A percentile compares a stretch with the other conserved stretches of the same genome.
Evolutionary conservation across 53 echinoderm and acorn worm species (phyloP).

Genomic region (Holothuria scabra): DNA sequence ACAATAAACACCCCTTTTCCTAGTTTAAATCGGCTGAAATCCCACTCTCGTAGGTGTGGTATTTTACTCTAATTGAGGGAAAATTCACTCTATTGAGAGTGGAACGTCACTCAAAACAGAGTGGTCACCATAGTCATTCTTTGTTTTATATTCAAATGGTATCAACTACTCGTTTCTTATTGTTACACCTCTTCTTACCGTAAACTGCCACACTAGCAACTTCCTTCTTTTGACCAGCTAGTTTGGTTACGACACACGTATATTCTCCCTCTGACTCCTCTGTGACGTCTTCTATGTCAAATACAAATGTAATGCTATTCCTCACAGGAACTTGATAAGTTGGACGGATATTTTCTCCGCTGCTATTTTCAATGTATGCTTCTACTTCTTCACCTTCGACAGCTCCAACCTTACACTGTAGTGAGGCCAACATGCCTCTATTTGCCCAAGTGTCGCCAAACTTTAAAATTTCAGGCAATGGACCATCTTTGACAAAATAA

Average conservation of each 20-base stretch:
- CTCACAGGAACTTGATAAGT: too few relatives aligned
- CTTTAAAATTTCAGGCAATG: not conserved
- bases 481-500: conserved; percentile 7
- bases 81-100: too few relatives aligned
- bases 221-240: conserved; percentile 44
- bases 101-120: too few relatives aligned
- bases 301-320: not conserved
- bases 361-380: not conserved
- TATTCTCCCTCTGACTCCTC: conserved; percentile 58
- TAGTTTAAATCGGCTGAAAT: too few relatives aligned
- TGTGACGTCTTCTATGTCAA: conserved; percentile 19
- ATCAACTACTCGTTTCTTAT: too few relatives aligned
- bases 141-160: too few relatives aligned
- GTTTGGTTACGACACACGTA: conserved; percentile 63
- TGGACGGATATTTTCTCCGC: not conserved
- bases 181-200: conserved; percentile 20
- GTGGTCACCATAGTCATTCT: too few relatives aligned
- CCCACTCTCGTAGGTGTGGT: too few relatives aligned
- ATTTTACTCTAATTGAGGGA: too few relatives aligned
- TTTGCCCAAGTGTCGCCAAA: not conserved
- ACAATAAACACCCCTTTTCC: too few relatives aligned
- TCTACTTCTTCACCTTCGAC: not conserved
- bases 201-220: conserved; percentile 48
- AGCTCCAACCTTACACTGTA: conserved; percentile 6
- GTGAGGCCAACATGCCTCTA: not conserved